A percentile compares a stretch with the other conserved stretches of the same genome.
Evolutionary conservation across 1,140 invertebrate species (phyloP).

Genomic region (Platyscapa corneri): DNA sequence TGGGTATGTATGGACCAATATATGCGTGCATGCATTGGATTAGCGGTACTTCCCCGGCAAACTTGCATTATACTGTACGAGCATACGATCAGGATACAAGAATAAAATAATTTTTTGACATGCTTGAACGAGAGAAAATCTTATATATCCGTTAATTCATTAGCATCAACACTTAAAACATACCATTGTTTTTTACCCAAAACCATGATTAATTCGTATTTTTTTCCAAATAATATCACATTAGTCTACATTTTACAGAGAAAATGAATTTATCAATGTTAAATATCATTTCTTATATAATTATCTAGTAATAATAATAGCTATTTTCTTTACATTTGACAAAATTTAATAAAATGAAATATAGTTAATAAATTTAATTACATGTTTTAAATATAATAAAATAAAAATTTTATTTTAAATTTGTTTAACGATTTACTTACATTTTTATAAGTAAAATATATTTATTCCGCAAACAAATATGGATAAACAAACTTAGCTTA

Average conservation of each 20-base stretch:
- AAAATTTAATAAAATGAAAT: neutral
- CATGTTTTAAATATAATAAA: neutral
- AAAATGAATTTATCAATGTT: neutral
- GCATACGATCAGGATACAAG: conserved; percentile 6
- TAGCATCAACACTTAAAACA: neutral
- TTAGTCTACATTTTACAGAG: neutral
- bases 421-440: no score
- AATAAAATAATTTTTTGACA: conserved; percentile 33
- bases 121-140: neutral
- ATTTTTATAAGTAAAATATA: neutral
- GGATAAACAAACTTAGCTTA: neutral
- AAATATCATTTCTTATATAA: neutral
- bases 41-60: conserved; percentile 67
- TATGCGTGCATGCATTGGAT: conserved; percentile 43
- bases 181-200: neutral
- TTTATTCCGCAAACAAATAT: neutral
- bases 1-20: neutral
- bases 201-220: neutral
- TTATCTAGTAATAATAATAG: neutral
- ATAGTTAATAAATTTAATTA: neutral
- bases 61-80: conserved; percentile 64
- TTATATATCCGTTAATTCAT: neutral
- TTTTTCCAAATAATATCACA: neutral
- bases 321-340: neutral
- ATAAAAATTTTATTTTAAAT: no score